Conservation (phyloP, 64 coral and sea anemone species). For the Porites lutea region DNA sequence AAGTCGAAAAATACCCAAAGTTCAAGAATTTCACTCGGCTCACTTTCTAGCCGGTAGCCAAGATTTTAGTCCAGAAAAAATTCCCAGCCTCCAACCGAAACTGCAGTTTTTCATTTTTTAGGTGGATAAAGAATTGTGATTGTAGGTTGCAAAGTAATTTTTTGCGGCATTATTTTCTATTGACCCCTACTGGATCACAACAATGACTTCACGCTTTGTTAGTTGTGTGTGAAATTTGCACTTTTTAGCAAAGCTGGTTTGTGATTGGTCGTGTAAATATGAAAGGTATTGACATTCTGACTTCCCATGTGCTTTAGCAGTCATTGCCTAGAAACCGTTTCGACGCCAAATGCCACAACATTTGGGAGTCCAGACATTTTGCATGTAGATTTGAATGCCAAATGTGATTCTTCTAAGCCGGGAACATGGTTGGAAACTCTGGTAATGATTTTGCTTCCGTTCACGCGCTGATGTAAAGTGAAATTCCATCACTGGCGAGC, state of each 20-base stretch:
- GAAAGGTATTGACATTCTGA: background rate
- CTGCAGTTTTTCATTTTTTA: no score
- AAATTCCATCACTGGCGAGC: background rate
- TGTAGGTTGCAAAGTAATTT: background rate
- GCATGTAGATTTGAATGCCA: background rate
- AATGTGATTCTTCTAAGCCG: background rate
- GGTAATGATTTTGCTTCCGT: background rate
- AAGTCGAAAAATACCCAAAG: no score
- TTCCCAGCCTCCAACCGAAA: no score
- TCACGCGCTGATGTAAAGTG: background rate
- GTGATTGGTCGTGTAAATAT: constrained; percentile 34
- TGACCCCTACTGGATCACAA: background rate
- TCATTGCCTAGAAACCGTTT: constrained; percentile 41
- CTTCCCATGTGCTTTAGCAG: background rate
- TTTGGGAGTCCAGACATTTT: background rate
- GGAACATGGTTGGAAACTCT: background rate
- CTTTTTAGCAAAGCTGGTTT: background rate
- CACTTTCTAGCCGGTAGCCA: no score
- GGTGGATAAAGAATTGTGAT: background rate
- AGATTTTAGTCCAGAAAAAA: no score
- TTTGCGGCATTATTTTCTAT: background rate
- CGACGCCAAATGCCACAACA: constrained; percentile 25
- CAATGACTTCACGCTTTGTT: background rate
- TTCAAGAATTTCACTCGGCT: no score
- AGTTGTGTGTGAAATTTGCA: background rate